Conservation (phyloP, 30 jellyfish, hydroid and myxozoan genomes). For the Hydra vulgaris region DNA sequence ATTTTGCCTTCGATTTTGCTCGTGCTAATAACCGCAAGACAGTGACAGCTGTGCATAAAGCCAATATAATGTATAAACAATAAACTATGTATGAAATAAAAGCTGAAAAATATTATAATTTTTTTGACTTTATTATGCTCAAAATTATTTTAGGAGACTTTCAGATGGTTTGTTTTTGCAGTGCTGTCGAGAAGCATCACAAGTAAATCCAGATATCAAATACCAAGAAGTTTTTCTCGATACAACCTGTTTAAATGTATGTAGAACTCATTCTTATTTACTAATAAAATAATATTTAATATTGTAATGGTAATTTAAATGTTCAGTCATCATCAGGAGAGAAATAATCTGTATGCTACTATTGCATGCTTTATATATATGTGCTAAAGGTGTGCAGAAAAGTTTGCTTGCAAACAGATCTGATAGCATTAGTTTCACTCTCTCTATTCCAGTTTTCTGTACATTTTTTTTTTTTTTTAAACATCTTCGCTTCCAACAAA, state of each 20-base stretch:
- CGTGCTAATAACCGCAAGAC: constrained; percentile 60
- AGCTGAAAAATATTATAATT: neutral
- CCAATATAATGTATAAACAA: constrained; percentile 71
- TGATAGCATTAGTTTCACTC: no score
- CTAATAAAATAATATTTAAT: no score
- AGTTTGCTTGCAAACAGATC: no score
- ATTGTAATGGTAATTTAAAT: no score
- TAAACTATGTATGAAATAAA: neutral
- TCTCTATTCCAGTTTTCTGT: no score
- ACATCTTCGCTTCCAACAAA: no score
- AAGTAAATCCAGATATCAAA: constrained; percentile 61
- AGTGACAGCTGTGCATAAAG: constrained; percentile 97
- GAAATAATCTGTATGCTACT: no score
- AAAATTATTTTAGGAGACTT: constrained; percentile 52
- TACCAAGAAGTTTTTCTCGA: constrained; percentile 78
- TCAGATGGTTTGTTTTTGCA: constrained; percentile 96
- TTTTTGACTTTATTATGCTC: neutral
- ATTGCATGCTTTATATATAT: no score
- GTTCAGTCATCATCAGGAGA: no score
- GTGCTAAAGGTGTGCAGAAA: no score
- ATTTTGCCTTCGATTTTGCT: constrained; percentile 91
- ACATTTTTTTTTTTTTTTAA: no score
- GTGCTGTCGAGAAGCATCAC: constrained; percentile 96
- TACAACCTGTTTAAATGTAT: constrained; percentile 88
- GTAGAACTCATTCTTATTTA: no score